Conservation (phyloP, 2,113 vertebrate species). For the Dipodomys stephensi region DNA sequence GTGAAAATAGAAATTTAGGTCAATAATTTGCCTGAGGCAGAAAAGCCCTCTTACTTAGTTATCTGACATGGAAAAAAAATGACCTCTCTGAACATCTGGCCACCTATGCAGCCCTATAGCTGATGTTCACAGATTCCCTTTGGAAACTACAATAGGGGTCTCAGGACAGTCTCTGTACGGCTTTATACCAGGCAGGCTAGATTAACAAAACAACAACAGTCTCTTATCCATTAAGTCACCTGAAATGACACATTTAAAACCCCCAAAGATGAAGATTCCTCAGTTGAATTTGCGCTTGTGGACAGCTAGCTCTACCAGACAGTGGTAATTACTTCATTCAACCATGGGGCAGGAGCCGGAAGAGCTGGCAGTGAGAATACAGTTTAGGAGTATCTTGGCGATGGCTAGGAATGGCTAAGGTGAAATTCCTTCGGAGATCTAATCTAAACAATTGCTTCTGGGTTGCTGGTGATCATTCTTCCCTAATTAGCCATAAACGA, state of each 20-base stretch:
- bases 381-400: neutral
- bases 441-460: neutral
- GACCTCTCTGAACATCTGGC: neutral
- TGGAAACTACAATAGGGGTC: neutral
- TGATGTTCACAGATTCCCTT: neutral
- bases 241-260: neutral
- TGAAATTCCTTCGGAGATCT: neutral
- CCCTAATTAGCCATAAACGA: neutral
- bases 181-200: neutral
- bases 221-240: neutral
- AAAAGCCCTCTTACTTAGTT: neutral
- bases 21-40: conserved; percentile 48
- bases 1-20: conserved; percentile 74
- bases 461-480: neutral
- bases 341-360: neutral
- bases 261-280: neutral
- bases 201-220: neutral
- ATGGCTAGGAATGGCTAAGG: neutral
- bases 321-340: neutral
- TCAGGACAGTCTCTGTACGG: neutral
- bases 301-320: neutral
- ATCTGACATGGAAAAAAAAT: conserved; percentile 16
- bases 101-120: rapidly evolving
- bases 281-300: neutral
- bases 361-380: neutral